phyloP scores from a whole-genome alignment of 2,888 invertebrate species.

The Ochropleura leucogaster region DNA sequence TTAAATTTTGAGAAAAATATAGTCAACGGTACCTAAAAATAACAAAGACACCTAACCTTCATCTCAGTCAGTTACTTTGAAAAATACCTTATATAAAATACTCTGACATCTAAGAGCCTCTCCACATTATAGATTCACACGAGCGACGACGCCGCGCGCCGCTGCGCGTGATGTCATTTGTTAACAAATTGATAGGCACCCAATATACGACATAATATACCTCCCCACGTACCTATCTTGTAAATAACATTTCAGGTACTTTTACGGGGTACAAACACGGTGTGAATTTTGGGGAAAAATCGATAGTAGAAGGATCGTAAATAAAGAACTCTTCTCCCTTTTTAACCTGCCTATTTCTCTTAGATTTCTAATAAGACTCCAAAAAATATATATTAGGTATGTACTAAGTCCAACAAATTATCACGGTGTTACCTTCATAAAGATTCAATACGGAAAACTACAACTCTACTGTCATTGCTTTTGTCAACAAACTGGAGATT shows the following conservation, averaged over 20 bases:
- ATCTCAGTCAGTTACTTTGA: slow-evolving; percentile 17
- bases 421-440: too few relatives aligned
- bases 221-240: slow-evolving; percentile 37
- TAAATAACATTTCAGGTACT: slow-evolving; percentile 38
- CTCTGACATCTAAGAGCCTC: slow-evolving; percentile 26
- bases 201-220: slow-evolving; percentile 50
- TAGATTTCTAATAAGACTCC: background rate
- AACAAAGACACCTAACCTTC: slow-evolving; percentile 16
- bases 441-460: too few relatives aligned
- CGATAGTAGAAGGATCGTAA: background rate
- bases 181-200: slow-evolving; percentile 59
- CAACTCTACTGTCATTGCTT: too few relatives aligned
- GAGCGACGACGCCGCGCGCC: slow-evolving; percentile 42
- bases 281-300: slow-evolving; percentile 14
- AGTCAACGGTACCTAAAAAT: background rate
- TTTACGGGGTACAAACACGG: slow-evolving; percentile 11
- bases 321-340: background rate
- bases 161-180: slow-evolving; percentile 62
- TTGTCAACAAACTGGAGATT: too few relatives aligned
- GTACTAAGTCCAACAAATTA: too few relatives aligned
- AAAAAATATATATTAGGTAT: too few relatives aligned
- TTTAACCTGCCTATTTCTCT: too few relatives aligned
- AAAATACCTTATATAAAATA: slow-evolving; percentile 46
- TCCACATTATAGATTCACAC: slow-evolving; percentile 59
- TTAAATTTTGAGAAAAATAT: background rate